A percentile compares a stretch with the other conserved stretches of the same genome.
These are phyloP conservation scores for Amiota mariae DNA, from an alignment of 2,888 invertebrate genomes.

Conservation along the genomic window DNA sequence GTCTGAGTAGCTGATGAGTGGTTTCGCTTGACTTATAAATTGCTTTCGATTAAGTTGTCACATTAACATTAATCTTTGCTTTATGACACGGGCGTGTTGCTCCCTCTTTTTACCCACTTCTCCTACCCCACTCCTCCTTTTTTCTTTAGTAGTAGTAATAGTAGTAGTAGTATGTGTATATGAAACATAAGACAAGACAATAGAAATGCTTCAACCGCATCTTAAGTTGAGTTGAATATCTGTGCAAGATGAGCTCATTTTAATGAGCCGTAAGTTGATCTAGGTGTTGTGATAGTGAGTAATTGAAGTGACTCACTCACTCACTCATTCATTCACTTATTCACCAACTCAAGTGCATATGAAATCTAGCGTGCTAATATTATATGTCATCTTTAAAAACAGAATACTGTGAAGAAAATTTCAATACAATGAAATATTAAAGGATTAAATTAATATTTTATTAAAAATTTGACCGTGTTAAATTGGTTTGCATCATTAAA, in stretches of 20 bases:
- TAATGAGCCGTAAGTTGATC: slow-evolving; percentile 58
- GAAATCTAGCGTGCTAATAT: no score
- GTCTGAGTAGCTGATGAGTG: slow-evolving; percentile 28
- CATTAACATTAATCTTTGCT: slow-evolving; percentile 62
- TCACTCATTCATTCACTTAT: no score
- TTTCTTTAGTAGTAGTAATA: no score
- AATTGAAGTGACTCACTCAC: slow-evolving; percentile 26
- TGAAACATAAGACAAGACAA: neutral
- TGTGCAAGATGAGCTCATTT: slow-evolving; percentile 6
- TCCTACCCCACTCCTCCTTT: neutral
- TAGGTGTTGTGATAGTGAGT: slow-evolving; percentile 48
- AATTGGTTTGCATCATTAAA: neutral
- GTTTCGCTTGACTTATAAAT: slow-evolving; percentile 62
- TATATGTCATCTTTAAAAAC: no score
- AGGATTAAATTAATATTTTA: no score
- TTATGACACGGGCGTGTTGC: slow-evolving; percentile 8
- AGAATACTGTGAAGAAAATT: no score
- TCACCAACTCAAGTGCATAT: no score
- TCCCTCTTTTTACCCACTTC: neutral
- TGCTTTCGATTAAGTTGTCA: slow-evolving; percentile 67
- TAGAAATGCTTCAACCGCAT: neutral
- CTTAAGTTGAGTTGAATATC: neutral
- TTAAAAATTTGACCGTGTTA: neutral
- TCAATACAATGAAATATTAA: no score
- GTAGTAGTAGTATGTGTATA: neutral